A percentile compares a stretch with the other conserved stretches of the same genome.
Evolutionary conservation across 2,797 vertebrate species (phyloP).

Genomic region (Triplophysa bombifrons): DNA sequence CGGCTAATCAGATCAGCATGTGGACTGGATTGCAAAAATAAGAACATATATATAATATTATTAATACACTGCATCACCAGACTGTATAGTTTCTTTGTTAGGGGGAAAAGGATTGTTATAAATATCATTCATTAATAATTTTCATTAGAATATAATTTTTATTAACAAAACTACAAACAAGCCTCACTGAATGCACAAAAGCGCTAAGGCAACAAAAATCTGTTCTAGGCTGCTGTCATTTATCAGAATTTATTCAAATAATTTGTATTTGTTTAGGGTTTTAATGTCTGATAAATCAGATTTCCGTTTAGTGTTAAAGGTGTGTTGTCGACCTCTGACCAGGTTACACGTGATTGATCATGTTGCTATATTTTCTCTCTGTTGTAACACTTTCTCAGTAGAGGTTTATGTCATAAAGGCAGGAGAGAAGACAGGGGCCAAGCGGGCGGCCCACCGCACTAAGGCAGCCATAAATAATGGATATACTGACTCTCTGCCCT

Average conservation of each 20-base stretch:
- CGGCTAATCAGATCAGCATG: no score
- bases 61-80: no score
- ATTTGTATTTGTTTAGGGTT: background rate
- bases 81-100: no score
- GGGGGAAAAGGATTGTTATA: no score
- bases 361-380: slow-evolving; percentile 37
- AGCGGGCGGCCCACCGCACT: slow-evolving; percentile 49
- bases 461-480: slow-evolving; percentile 59
- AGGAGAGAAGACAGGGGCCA: slow-evolving; percentile 39
- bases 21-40: no score
- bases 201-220: background rate
- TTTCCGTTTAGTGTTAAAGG: slow-evolving; percentile 29
- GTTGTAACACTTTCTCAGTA: slow-evolving; percentile 52
- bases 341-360: slow-evolving; percentile 49
- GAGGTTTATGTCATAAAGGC: slow-evolving; percentile 53
- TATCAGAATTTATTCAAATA: slow-evolving; percentile 9
- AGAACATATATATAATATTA: no score
- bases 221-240: background rate
- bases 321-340: slow-evolving; percentile 54
- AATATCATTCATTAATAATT: no score
- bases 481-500: slow-evolving; percentile 55
- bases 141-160: no score
- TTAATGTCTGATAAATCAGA: background rate
- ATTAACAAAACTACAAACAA: background rate
- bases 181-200: background rate